Base-by-base conservation (phyloP, 2,888 invertebrate genomes). In the Synergus gifuensis region DNA sequence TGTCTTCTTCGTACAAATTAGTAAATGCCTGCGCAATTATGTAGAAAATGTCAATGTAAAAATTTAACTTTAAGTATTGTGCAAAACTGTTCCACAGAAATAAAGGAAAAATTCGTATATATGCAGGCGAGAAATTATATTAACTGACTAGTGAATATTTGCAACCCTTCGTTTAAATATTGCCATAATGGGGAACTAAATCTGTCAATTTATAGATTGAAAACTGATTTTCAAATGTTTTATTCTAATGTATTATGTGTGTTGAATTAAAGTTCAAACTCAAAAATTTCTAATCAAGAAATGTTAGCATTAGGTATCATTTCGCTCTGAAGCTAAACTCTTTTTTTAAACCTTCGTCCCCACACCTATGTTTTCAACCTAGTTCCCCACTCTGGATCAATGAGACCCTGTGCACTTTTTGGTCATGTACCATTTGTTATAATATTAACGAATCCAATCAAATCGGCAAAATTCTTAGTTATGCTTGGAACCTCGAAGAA, bases 111-210 rank as follows among this genome's bases (percentile, higher is more conserved):
- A 54, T 54, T 5, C 4, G 4, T 49, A 16, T 14, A 14, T 16
- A 49, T 49, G 49, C 49, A 49, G n/a, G 7, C 54, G 54, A 7
- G 8, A 49, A 54, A 54, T 5, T 16, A 54, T 54, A 54, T n/a
- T 54, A 54, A 54, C n/a, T 54, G 54, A 54, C 54, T 54, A 54
- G 54, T 54, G 7, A 54, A 54, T n/a, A 5, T n/a, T 54, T 54
- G 8, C 8, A 7, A 54, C 16, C 1, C 7, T 54, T 54, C 54
- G n/a, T n/a, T n/a, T 54, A n/a, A 54, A 54, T 4, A 54, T 54
- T n/a, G 54, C n/a, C 16, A 54, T 54, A n/a, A 54, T 54, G n/a
- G 54, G n/a, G n/a, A 54, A n/a, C 54, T n/a, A 54, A 54, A 54
- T n/a, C 7, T n/a, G 2, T n/a, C n/a, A 54, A 54, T n/a, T 2